Conservation (phyloP, 2,113 vertebrate genomes). For the Alectura lathami region DNA sequence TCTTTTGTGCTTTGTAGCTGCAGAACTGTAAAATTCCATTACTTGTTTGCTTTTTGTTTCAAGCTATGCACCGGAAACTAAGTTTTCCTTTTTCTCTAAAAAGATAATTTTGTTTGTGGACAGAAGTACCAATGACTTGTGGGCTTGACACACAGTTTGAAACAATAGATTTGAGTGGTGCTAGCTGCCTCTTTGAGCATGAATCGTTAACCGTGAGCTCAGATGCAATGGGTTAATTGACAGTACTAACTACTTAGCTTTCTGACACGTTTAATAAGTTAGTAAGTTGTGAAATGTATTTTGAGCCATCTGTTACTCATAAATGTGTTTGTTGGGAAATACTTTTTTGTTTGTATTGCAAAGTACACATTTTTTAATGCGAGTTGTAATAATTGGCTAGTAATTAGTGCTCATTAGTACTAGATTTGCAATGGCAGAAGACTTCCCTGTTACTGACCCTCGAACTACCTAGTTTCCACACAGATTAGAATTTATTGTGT, state of each 20-base stretch:
- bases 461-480: background rate
- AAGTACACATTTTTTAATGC: background rate
- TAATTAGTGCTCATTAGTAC: background rate
- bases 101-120: background rate
- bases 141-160: background rate
- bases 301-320: background rate
- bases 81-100: background rate
- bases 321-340: background rate
- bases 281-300: background rate
- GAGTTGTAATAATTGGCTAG: background rate
- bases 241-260: background rate
- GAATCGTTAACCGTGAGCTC: background rate
- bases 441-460: background rate
- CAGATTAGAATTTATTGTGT: background rate
- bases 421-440: background rate
- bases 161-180: background rate
- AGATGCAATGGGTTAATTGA: background rate
- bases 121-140: background rate
- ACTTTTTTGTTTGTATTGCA: background rate
- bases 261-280: background rate
- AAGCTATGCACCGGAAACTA: background rate
- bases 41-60: background rate
- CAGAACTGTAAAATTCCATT: background rate
- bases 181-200: background rate
- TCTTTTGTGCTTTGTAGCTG: background rate